Percentiles rank a stretch among this genome's conserved stretches.
Conservation (phyloP, 2,113 vertebrate species). For the Phaetusa simplex region DNA sequence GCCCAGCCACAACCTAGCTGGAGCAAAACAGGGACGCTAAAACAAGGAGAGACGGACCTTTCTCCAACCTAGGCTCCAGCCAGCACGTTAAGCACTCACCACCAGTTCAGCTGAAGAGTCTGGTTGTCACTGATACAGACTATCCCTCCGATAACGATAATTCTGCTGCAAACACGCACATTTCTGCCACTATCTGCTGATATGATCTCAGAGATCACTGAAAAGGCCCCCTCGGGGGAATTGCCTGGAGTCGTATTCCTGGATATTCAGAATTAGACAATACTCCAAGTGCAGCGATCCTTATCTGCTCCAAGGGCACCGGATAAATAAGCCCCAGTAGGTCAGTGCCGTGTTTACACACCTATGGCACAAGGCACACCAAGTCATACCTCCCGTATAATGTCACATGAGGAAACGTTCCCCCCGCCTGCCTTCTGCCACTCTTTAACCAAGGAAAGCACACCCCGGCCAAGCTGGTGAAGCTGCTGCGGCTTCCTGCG, state of each 20-base stretch:
- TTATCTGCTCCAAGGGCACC: background rate
- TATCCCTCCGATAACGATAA: accelerated
- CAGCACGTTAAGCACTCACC: background rate
- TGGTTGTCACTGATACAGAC: background rate
- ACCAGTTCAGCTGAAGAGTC: background rate
- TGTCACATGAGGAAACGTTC: background rate
- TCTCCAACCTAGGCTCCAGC: background rate
- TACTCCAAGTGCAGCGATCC: background rate
- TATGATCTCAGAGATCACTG: background rate
- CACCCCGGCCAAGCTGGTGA: accelerated
- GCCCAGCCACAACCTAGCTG: background rate
- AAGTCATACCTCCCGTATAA: background rate
- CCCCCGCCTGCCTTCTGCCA: background rate
- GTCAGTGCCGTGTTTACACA: background rate
- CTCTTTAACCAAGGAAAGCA: background rate
- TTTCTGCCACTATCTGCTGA: background rate
- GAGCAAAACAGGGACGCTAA: background rate
- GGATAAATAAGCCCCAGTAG: background rate
- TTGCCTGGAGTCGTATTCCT: background rate
- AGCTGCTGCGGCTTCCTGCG: accelerated
- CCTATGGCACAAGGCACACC: background rate
- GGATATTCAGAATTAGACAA: background rate
- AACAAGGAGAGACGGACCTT: background rate
- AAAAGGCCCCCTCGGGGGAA: background rate
- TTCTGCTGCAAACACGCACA: accelerated